Evolutionary conservation across 1,140 invertebrate species (phyloP).

Genomic region (Belonocnema kinseyi): DNA sequence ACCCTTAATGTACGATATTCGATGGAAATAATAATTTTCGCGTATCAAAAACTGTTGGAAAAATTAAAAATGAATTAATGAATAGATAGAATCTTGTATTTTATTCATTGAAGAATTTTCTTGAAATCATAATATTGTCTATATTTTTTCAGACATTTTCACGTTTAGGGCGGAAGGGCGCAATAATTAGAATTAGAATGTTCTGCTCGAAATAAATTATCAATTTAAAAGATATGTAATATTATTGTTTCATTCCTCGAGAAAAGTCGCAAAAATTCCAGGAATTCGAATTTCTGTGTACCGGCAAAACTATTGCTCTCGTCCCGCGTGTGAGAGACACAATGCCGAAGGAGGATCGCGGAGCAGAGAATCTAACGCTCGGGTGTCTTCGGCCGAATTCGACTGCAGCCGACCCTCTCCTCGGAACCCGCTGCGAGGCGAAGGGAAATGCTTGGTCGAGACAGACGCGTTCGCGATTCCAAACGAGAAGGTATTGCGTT

Average conservation of each 20-base stretch:
- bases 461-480: slow-evolving; percentile 73
- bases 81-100: no score
- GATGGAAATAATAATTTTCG: no score
- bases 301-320: slow-evolving; percentile 36
- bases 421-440: slow-evolving; percentile 62
- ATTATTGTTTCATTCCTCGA: background rate
- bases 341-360: slow-evolving; percentile 43
- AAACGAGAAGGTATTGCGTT: slow-evolving; percentile 53
- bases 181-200: no score
- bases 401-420: slow-evolving; percentile 49
- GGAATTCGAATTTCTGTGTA: background rate
- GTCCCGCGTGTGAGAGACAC: slow-evolving; percentile 49
- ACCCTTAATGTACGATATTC: no score
- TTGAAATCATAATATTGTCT: no score
- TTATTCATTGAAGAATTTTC: no score
- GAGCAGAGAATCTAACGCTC: slow-evolving; percentile 43
- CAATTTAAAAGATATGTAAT: no score
- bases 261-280: background rate
- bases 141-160: no score
- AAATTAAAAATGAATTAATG: no score
- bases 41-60: no score
- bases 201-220: no score
- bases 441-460: slow-evolving; percentile 58
- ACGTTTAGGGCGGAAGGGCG: no score
- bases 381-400: slow-evolving; percentile 52